Conservation (phyloP, 2,797 vertebrate species). For the Pseudochaenichthys georgianus region DNA sequence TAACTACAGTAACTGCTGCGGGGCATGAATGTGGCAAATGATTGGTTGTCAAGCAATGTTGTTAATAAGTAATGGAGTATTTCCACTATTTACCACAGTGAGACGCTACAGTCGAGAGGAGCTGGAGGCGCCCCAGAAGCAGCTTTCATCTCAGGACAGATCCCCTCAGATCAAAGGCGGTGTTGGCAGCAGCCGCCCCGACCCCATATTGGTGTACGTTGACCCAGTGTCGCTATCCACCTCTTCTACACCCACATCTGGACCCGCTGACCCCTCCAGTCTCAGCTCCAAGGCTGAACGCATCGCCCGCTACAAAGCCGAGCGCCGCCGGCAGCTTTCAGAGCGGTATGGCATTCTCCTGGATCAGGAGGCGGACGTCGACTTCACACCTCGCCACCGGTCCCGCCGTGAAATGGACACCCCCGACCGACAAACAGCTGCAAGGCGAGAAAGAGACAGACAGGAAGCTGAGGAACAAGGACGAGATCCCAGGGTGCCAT, state of each 20-base stretch:
- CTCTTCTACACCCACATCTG: slow-evolving; percentile 73
- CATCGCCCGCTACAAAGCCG: slow-evolving; percentile 97
- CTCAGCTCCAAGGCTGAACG: slow-evolving; percentile 95
- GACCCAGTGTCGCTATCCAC: slow-evolving; percentile 75
- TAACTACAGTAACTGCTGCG: neutral
- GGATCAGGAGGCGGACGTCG: slow-evolving; percentile 90
- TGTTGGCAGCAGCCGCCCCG: slow-evolving; percentile 55
- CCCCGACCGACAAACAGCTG: slow-evolving; percentile 63
- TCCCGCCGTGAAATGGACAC: slow-evolving; percentile 84
- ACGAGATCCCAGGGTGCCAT: slow-evolving; percentile 66
- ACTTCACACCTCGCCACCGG: slow-evolving; percentile 87
- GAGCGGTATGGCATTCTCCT: slow-evolving; percentile 95
- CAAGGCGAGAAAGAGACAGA: slow-evolving; percentile 79
- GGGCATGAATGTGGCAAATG: neutral
- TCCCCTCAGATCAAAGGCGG: slow-evolving; percentile 79
- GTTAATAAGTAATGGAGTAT: neutral
- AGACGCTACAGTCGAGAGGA: slow-evolving; percentile 92
- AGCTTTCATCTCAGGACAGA: slow-evolving; percentile 84
- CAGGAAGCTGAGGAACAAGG: slow-evolving; percentile 58
- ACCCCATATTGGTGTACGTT: slow-evolving; percentile 75
- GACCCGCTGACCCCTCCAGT: slow-evolving; percentile 80
- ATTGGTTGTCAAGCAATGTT: neutral
- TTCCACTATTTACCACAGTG: slow-evolving; percentile 65
- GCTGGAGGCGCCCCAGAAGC: slow-evolving; percentile 77
- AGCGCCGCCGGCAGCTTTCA: slow-evolving; percentile 94